Base-by-base conservation (phyloP, 2,797 vertebrate species). In the Synanceia verrucosa region DNA sequence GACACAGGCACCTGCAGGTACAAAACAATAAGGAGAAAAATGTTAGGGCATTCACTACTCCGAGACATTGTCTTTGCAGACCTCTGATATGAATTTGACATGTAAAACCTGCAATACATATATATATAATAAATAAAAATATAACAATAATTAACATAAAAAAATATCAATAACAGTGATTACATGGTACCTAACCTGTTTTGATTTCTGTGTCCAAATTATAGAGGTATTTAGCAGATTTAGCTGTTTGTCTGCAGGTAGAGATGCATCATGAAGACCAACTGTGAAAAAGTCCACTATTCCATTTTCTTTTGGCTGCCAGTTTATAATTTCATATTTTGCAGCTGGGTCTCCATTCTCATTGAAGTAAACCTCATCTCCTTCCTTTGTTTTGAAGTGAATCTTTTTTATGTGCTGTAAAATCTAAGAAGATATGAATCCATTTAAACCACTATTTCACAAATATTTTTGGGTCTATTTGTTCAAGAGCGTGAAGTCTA, bases 261-360 rank as follows among this genome's bases (percentile, higher is more conserved):
- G 56, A 26, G 92, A 91, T 24, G 91, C 74, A 81, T 94, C 93
- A 76, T 94, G 88, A 24, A 88, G 75, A 23, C 94, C 93, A 34
- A 93, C 85, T n/a, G 73, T 85, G n/a, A 91, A 88, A 88, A 94
- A 93, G 7, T 85, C 76, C 50, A 90, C 82, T 1, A 65, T 50
- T n/a, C 73, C 50, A 1, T 86, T 78, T 51, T 65, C 51, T 50
- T 26, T 78, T 5, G 69, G 81, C 69, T 93, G 92, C 94, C 94
- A 94, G 73, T 94, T 94, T 70, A 94, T 89, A 19, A 94, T 83
- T 51, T 94, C 93, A 86, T 94, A 94, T 69, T 84, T 92, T 77
- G 92, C 92, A 18, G 88, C 53, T 34, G 90, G 89, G 18, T 93
- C 93, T 69, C 93, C 93, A 29, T 92, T 90, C n/a, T 86, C 78